phyloP scores from a whole-genome alignment of 2,888 invertebrate genomes.

The Drosophila antonietae region DNA sequence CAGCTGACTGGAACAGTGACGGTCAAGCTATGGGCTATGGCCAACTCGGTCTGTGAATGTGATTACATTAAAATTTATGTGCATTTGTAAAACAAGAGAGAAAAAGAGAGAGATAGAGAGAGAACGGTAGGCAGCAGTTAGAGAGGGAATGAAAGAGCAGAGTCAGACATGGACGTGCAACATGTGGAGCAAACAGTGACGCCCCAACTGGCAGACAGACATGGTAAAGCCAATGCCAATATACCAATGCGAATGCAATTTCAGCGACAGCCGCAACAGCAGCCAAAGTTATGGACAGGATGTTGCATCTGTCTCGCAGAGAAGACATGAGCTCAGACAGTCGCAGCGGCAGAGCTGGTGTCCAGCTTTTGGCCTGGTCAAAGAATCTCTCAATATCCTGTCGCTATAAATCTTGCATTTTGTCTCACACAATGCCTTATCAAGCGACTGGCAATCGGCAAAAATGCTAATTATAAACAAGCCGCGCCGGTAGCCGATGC shows the following conservation, averaged over 20 bases:
- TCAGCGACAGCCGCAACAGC: constrained; percentile 47
- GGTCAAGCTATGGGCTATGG: constrained; percentile 41
- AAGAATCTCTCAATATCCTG: constrained; percentile 78
- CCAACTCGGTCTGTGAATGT: constrained; percentile 69
- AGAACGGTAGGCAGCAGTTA: neutral
- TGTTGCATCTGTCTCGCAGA: constrained; percentile 71
- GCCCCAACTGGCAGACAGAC: constrained; percentile 50
- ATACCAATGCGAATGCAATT: constrained; percentile 61
- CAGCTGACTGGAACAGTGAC: constrained; percentile 11
- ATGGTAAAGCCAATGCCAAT: constrained; percentile 16
- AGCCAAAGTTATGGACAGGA: constrained; percentile 75
- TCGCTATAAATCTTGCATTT: constrained; percentile 77
- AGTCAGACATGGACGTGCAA: constrained; percentile 62
- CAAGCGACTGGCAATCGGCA: constrained; percentile 71
- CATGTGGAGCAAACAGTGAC: constrained; percentile 69
- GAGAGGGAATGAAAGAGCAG: neutral
- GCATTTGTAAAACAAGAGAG: constrained; percentile 71
- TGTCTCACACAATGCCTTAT: constrained; percentile 70
- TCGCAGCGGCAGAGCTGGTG: neutral
- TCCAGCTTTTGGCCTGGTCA: constrained; percentile 12
- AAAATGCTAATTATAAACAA: constrained; percentile 80
- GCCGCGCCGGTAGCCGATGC: constrained; percentile 44
- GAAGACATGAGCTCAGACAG: constrained; percentile 13
- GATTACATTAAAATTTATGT: constrained; percentile 82
- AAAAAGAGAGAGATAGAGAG: neutral